Base-by-base conservation (phyloP, 2,888 invertebrate genomes). In the Drosophila diplacantha region DNA sequence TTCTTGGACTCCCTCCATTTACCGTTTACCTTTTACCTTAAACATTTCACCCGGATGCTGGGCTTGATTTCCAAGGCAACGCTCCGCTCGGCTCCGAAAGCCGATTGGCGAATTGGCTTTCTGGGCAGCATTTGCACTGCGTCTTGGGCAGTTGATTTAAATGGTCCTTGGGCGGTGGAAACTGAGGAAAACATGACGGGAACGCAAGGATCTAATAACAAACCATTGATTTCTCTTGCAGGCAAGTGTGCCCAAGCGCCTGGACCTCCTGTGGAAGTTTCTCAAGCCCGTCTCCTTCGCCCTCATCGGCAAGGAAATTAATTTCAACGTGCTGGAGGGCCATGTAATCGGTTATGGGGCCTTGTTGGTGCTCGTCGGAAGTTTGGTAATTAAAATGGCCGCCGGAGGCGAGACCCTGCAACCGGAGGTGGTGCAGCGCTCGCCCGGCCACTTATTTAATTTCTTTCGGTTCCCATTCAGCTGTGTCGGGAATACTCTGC, bases 251-350 rank as follows among this genome's bases (percentile, higher is more conserved):
- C 89, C 90, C 43, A 88, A 88, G 46, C 89, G 90, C 20, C 89
- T 92, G 44, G 90, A 90, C 53, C 85, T 91, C 35, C 74, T 94
- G 49, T 95, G 95, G 95, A 90, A 91, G 79, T 90, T 94, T 55
- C 90, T 93, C 78, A 93, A 95, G 84, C 94, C 94, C 7, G 90
- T 94, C 65, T 90, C 95, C 35, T 94, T 94, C 84, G 93, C 93
- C 22, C 90, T 95, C 43, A 95, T 95, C 77, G 95, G 94, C 11
- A 91, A 93, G 65, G 94, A 94, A 88, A 92, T 95, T 57, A 90
- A 92, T 85, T 90, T 93, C 54, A 77, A 80, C 9, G 85, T 90
- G 71, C 79, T 92, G 73, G 90, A 90, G 79, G 82, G 80, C 38
- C 78, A 82, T 69, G 88, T 88, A 57, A 87, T 89, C 86, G 90